phyloP scores from a whole-genome alignment of 2,888 invertebrate species.

The Branchipolynoe longqiensis region DNA sequence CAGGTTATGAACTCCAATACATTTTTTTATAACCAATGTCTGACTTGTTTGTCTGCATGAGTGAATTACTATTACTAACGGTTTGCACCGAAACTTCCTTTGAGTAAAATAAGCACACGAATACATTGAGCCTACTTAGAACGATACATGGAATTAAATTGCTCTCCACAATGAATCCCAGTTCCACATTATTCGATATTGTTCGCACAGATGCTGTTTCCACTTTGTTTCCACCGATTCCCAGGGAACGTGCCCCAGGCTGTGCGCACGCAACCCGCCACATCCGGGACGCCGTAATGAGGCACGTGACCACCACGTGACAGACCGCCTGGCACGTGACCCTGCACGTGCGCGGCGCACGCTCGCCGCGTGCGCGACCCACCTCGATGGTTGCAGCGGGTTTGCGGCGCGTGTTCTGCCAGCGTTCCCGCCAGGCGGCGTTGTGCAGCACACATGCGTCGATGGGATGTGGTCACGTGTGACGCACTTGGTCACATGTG shows the following conservation, averaged over 20 bases:
- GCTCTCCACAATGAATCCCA: too few species aligned
- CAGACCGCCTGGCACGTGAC: background rate
- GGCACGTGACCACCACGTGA: constrained; percentile 16
- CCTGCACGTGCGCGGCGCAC: background rate
- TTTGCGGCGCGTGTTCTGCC: background rate
- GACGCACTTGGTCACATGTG: background rate
- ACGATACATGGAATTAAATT: too few species aligned
- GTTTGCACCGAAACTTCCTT: too few species aligned
- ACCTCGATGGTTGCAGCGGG: constrained; percentile 11
- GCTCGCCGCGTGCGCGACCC: background rate
- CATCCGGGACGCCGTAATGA: constrained; percentile 22
- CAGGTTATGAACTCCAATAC: too few species aligned
- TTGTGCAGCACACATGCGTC: background rate
- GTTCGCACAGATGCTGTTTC: too few species aligned
- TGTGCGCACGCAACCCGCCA: background rate
- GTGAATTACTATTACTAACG: too few species aligned
- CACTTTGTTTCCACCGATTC: constrained; percentile 10
- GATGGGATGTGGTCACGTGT: background rate
- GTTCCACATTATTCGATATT: too few species aligned
- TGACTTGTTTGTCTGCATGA: too few species aligned
- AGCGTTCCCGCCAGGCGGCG: background rate
- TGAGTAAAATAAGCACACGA: too few species aligned
- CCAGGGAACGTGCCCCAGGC: background rate
- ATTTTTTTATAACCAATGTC: too few species aligned
- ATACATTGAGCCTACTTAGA: too few species aligned